phyloP scores from a whole-genome alignment of 2,888 invertebrate species.

The Rotaria sp. region DNA sequence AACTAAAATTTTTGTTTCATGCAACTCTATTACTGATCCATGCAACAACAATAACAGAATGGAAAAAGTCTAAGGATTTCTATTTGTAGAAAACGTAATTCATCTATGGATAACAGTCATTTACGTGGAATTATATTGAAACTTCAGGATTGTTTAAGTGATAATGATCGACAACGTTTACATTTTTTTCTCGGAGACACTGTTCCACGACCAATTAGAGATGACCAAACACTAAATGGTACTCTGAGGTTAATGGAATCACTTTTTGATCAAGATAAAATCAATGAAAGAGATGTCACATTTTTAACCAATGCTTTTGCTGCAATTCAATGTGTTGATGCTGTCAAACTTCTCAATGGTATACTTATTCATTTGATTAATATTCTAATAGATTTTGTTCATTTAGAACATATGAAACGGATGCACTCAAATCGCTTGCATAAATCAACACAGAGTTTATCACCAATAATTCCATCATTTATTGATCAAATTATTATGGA shows the following conservation, averaged over 20 bases:
- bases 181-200: neutral
- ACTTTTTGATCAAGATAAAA: neutral
- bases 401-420: neutral
- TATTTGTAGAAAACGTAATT: neutral
- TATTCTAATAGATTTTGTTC: too few relatives aligned
- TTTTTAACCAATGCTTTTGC: neutral
- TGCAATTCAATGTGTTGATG: neutral
- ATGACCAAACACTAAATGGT: neutral
- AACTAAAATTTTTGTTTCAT: too few relatives aligned
- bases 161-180: neutral
- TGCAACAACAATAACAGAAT: too few relatives aligned
- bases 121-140: neutral
- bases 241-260: neutral
- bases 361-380: neutral
- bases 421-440: neutral
- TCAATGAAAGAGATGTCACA: neutral
- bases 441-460: neutral
- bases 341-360: neutral
- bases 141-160: neutral
- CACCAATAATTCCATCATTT: neutral
- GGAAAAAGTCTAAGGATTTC: too few relatives aligned
- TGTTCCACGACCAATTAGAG: neutral
- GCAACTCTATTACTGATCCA: too few relatives aligned
- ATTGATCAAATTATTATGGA: neutral
- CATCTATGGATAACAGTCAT: neutral